phyloP scores from a whole-genome alignment of 2,888 invertebrate genomes.

The Hemaris fuciformis region DNA sequence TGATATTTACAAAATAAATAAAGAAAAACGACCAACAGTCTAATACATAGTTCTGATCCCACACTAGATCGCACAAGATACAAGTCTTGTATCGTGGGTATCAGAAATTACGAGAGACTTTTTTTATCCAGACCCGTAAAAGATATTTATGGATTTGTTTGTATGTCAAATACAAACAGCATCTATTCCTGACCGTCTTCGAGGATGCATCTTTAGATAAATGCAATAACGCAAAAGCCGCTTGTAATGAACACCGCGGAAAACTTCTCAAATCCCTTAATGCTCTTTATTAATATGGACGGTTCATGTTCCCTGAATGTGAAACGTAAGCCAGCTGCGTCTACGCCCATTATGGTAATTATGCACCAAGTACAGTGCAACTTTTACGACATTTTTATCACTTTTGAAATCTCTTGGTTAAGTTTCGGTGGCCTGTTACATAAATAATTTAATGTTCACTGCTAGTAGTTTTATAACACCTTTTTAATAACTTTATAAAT shows the following conservation, averaged over 20 bases:
- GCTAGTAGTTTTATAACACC: not conserved
- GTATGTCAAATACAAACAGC: too few species aligned
- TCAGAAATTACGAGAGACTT: too few species aligned
- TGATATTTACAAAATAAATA: too few species aligned
- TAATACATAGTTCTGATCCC: too few species aligned
- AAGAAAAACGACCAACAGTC: too few species aligned
- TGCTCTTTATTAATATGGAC: not conserved
- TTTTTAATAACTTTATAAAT: too few species aligned
- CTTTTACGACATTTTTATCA: slow-evolving; percentile 1
- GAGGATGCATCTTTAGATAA: not conserved
- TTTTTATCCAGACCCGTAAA: too few species aligned
- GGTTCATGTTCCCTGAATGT: not conserved
- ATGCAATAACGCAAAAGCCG: not conserved
- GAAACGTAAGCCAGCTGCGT: not conserved
- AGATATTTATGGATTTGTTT: not conserved
- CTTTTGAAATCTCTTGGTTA: not conserved
- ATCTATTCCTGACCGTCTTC: not conserved
- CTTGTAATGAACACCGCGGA: not conserved
- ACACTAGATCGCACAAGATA: too few species aligned
- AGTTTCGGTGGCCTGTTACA: not conserved
- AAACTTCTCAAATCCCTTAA: not conserved
- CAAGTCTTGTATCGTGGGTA: too few species aligned
- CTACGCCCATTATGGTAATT: not conserved
- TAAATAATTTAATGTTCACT: not conserved
- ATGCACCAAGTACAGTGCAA: not conserved